Evolutionary conservation across 2,888 invertebrate species (phyloP), one percentile per base, ranked within the genome.

Genomic region (Deilephila porcellus): DNA sequence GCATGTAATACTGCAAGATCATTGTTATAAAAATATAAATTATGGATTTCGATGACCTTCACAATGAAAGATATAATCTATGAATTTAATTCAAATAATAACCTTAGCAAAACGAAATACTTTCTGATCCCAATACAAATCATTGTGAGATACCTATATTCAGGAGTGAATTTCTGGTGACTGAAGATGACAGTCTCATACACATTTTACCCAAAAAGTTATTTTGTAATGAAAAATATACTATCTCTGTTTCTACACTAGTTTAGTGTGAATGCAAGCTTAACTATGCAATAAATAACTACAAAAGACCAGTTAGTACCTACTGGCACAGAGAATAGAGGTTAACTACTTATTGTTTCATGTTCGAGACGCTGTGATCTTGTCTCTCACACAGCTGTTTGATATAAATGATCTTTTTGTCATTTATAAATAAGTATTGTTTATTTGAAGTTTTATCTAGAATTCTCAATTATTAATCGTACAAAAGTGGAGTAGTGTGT

Each of bases 281-380:
- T 72, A 72, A 4, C 32, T 29, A 14, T 14, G 32, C 20, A 32
- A 63, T 63, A 63, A 63, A 72, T 72, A 45, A 64, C 0, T 32
- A 34, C 63, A 34, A 56, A 34, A 63, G 20, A 1, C 52, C n/a
- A 72, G 63, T 63, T n/a, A 63, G 52, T 63, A 32, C 25, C 25
- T 25, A 25, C 37, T 34, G 32, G 34, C 62, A 63, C 72, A 72
- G 7, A 14, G 34, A 64, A 72, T 34, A 72, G 53, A 72, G 72
- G 72, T 72, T 72, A 72, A 72, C 72, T 64, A 64, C 72, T 60
- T 72, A 72, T 72, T 72, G 63, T 72, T 63, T 56, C 34, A 63
- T 62, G 60, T 62, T 62, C 34, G 34, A 34, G 56, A 63, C 32
- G 32, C 34, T 20, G 11, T 20, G 45, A 25, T 52, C 25, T 17